Evolutionary conservation across 1,140 invertebrate genomes (phyloP).

Genomic region (Musca domestica): DNA sequence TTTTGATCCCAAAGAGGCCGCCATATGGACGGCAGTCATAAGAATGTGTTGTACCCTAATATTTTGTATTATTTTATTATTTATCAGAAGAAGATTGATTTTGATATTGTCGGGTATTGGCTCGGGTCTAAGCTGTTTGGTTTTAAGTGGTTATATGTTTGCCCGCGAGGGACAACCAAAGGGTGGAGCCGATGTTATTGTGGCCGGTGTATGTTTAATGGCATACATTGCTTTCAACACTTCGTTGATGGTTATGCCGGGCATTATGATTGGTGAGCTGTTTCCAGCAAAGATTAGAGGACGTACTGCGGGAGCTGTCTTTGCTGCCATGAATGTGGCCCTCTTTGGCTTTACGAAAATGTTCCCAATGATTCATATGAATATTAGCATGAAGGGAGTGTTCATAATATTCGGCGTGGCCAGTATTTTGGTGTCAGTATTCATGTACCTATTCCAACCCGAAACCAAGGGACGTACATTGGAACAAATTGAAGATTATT

Average conservation of each 20-base stretch:
- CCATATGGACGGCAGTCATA: slow-evolving; percentile 64
- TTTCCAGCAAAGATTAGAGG: slow-evolving; percentile 66
- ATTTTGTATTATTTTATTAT: slow-evolving; percentile 63
- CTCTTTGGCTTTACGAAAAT: slow-evolving; percentile 72
- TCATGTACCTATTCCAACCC: slow-evolving; percentile 72
- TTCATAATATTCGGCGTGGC: slow-evolving; percentile 70
- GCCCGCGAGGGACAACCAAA: slow-evolving; percentile 49
- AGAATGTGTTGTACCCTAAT: slow-evolving; percentile 64
- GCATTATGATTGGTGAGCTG: slow-evolving; percentile 70
- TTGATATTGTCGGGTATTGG: slow-evolving; percentile 65
- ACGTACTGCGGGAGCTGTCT: slow-evolving; percentile 67
- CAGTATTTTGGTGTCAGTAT: slow-evolving; percentile 63
- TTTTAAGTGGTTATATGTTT: slow-evolving; percentile 59
- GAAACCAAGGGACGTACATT: slow-evolving; percentile 79
- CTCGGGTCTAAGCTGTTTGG: slow-evolving; percentile 62
- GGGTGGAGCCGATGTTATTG: slow-evolving; percentile 50
- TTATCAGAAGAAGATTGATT: slow-evolving; percentile 63
- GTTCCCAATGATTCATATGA: slow-evolving; percentile 62
- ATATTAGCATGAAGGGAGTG: slow-evolving; percentile 62
- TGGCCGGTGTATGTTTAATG: slow-evolving; percentile 60
- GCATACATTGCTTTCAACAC: slow-evolving; percentile 70
- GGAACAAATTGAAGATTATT: slow-evolving; percentile 78
- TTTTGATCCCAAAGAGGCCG: slow-evolving; percentile 59
- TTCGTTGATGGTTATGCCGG: slow-evolving; percentile 68
- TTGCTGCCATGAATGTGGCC: slow-evolving; percentile 65